These are phyloP conservation scores for Varanus komodoensis DNA, from an alignment of 2,113 vertebrate species.

Conservation along the genomic window DNA sequence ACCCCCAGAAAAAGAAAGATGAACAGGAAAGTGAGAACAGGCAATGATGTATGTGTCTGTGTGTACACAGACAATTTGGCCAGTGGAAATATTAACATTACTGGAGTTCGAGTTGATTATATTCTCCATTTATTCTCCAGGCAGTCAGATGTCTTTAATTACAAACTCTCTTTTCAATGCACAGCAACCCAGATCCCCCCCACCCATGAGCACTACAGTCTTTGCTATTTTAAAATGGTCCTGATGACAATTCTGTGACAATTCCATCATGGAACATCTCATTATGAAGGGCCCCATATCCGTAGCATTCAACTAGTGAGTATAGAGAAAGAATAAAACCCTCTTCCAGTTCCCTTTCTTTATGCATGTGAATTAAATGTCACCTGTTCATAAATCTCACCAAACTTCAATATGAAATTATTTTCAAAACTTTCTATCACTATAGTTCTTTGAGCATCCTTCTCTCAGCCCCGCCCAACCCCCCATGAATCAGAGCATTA, in stretches of 20 bases:
- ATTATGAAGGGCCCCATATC: too few species aligned
- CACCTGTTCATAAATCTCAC: too few species aligned
- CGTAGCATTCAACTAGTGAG: too few species aligned
- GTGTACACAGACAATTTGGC: not conserved
- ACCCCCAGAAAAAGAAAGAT: not conserved
- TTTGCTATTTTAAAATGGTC: slow-evolving; percentile 25
- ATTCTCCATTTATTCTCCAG: slow-evolving; percentile 29
- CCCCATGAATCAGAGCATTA: too few species aligned
- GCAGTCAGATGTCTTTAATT: not conserved
- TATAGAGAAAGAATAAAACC: too few species aligned
- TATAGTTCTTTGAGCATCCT: too few species aligned
- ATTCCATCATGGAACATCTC: too few species aligned
- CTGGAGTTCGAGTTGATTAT: not conserved
- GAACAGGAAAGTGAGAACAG: not conserved
- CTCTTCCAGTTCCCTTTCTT: too few species aligned
- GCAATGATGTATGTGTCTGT: not conserved
- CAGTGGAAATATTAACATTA: not conserved
- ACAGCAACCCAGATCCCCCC: slow-evolving; percentile 29
- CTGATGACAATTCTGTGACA: not conserved
- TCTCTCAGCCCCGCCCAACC: too few species aligned
- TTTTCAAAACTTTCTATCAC: too few species aligned
- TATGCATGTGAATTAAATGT: too few species aligned
- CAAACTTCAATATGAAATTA: too few species aligned
- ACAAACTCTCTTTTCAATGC: not conserved
- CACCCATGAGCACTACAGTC: not conserved